These are phyloP conservation scores for Scolopax rusticola DNA, from an alignment of 2,797 vertebrate species.

Conservation along the genomic window DNA sequence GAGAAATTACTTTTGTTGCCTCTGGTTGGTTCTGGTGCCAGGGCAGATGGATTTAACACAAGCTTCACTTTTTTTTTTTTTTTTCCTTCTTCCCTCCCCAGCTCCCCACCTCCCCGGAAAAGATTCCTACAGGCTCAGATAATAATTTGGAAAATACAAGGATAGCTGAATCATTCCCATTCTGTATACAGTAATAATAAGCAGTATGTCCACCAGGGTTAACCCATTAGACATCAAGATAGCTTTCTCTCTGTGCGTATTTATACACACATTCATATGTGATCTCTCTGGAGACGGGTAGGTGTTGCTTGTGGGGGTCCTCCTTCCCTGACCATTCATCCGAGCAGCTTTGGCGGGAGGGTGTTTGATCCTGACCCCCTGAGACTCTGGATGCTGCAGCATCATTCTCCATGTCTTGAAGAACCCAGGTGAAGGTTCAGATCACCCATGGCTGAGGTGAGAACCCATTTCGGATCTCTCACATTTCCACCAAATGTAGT, in stretches of 20 bases:
- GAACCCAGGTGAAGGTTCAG: not conserved
- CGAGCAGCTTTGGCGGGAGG: not conserved
- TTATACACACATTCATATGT: not conserved
- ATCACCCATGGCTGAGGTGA: not conserved
- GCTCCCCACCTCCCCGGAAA: not conserved
- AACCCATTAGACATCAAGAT: not conserved
- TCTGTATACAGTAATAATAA: not conserved
- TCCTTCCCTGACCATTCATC: not conserved
- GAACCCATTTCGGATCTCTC: not conserved
- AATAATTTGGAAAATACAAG: not conserved
- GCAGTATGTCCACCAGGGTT: not conserved
- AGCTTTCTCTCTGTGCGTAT: not conserved
- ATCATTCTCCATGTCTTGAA: fast-evolving
- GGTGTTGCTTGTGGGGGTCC: not conserved
- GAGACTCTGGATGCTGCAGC: not conserved
- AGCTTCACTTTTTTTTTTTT: not conserved
- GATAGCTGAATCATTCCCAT: not conserved
- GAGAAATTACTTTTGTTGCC: not conserved
- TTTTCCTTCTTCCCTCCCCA: not conserved
- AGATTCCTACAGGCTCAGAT: not conserved
- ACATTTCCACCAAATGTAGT: not conserved
- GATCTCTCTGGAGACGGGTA: not conserved
- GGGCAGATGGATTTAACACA: not conserved
- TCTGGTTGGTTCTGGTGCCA: not conserved
- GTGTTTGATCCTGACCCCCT: not conserved